Percentiles rank a stretch among this genome's conserved stretches.
Conservation (phyloP, 2,888 invertebrate genomes). For the Epistrophe grossulariae region DNA sequence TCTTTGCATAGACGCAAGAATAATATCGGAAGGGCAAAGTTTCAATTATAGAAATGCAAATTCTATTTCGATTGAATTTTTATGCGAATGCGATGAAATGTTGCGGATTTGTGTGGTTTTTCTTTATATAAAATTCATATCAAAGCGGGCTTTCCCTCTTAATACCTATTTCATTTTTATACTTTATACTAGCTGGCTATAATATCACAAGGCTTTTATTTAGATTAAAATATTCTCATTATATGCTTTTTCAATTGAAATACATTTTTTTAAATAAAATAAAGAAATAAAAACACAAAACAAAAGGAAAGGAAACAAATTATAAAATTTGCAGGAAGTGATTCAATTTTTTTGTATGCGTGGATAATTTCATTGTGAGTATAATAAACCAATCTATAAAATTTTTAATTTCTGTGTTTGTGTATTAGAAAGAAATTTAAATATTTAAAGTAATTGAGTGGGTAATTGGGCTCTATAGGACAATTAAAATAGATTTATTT, state of each 20-base stretch:
- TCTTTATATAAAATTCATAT: constrained; percentile 24
- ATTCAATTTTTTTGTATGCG: too few species aligned
- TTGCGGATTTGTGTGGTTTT: constrained; percentile 35
- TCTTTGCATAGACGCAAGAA: neutral
- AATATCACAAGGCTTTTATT: constrained; percentile 15
- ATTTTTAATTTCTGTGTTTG: too few species aligned
- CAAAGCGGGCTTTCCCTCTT: neutral
- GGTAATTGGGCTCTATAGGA: too few species aligned
- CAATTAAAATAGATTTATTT: too few species aligned
- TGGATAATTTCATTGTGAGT: too few species aligned
- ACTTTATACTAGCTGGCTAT: neutral
- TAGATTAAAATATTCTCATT: constrained; percentile 58
- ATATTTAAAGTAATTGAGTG: too few species aligned
- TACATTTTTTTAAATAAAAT: neutral
- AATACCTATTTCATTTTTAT: constrained; percentile 3
- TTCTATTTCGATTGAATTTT: constrained; percentile 66
- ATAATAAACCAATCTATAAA: too few species aligned
- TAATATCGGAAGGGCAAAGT: constrained; percentile 39
- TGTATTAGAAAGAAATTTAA: too few species aligned
- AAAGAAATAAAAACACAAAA: neutral
- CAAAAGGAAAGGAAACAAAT: neutral
- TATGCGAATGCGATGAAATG: constrained; percentile 53
- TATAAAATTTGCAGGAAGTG: too few species aligned
- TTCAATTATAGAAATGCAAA: constrained; percentile 74
- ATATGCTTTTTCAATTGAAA: constrained; percentile 36